Evolutionary conservation across 2,113 vertebrate genomes (phyloP).

Genomic region (Epinephelus cyanopodus): DNA sequence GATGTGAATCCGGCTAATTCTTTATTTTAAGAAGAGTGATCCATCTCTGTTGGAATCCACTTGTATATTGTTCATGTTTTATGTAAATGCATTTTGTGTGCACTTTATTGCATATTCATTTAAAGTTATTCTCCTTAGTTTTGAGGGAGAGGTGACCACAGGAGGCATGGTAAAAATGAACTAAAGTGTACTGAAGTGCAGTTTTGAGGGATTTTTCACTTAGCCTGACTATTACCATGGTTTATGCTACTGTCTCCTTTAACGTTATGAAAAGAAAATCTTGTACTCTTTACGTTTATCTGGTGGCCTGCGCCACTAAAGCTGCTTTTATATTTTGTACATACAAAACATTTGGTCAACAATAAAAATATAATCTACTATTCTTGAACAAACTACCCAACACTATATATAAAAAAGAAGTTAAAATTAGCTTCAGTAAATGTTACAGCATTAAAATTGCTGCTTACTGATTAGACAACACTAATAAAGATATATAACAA

Average conservation of each 20-base stretch:
- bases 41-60: neutral
- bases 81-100: neutral
- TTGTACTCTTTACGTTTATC: neutral
- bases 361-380: neutral
- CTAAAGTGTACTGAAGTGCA: neutral
- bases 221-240: neutral
- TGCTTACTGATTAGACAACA: neutral
- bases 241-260: neutral
- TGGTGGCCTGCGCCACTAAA: neutral
- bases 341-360: neutral
- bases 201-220: neutral
- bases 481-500: neutral
- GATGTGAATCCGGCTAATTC: neutral
- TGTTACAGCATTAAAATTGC: neutral
- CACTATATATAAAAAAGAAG: neutral
- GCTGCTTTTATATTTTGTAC: no score
- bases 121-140: neutral
- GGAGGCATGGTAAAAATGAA: no score
- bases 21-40: neutral
- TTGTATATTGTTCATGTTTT: neutral
- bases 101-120: no score
- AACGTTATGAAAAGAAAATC: neutral
- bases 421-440: neutral
- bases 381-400: neutral
- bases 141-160: neutral